Conservation (phyloP, 1,140 invertebrate genomes). For the Pseudachorutes palmiensis region DNA sequence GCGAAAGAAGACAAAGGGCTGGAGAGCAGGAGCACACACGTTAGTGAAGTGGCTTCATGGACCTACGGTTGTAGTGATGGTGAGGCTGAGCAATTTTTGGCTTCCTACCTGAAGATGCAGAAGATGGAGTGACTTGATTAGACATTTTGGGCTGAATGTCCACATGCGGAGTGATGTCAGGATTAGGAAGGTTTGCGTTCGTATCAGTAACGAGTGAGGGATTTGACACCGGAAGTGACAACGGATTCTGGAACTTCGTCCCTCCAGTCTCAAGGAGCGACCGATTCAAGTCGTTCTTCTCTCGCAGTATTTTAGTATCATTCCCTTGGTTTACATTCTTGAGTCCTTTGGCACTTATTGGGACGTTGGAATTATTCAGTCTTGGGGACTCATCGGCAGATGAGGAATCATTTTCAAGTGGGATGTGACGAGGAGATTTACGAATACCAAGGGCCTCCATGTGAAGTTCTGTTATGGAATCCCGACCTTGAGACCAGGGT, state of each 20-base stretch:
- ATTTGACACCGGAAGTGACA: not conserved
- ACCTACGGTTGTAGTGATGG: no score
- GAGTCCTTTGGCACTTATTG: conserved; percentile 15
- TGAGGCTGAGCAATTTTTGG: not conserved
- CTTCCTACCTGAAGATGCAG: not conserved
- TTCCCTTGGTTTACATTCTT: conserved; percentile 6
- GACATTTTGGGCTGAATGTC: conserved; percentile 15
- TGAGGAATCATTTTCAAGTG: not conserved
- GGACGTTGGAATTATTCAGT: not conserved
- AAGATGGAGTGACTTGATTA: not conserved
- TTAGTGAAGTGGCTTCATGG: no score
- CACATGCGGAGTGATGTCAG: conserved; percentile 30
- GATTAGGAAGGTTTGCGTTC: conserved; percentile 27
- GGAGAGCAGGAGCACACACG: not conserved
- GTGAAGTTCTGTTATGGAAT: conserved; percentile 21
- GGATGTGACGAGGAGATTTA: not conserved
- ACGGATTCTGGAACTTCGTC: not conserved
- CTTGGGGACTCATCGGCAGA: not conserved
- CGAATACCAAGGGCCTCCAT: not conserved
- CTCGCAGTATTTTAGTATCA: conserved; percentile 12
- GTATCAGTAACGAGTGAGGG: conserved; percentile 15
- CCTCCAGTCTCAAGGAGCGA: not conserved
- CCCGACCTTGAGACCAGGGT: conserved; percentile 26
- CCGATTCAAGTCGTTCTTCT: not conserved
- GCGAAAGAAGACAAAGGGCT: not conserved